These are phyloP conservation scores for Gracilinanus agilis DNA, from an alignment of 2,113 vertebrate genomes.

Conservation along the genomic window DNA sequence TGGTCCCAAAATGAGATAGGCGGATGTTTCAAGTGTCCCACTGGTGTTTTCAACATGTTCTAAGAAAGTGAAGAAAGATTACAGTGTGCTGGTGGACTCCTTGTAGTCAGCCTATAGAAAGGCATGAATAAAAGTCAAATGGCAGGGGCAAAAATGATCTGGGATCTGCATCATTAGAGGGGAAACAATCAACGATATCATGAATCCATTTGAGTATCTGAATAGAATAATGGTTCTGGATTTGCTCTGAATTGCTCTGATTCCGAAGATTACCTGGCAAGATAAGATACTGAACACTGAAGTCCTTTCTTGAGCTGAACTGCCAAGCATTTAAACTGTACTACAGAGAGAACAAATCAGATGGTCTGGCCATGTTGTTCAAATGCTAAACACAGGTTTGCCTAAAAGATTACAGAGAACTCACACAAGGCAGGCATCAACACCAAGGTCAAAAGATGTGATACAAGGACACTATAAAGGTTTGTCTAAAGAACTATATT, in stretches of 20 bases:
- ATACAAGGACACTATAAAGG: too few species aligned
- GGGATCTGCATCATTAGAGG: background rate
- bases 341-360: too few species aligned
- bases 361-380: too few species aligned
- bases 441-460: too few species aligned
- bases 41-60: background rate
- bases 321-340: too few species aligned
- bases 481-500: too few species aligned
- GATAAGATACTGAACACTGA: too few species aligned
- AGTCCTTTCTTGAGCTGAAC: too few species aligned
- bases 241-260: background rate
- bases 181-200: background rate
- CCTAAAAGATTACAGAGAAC: too few species aligned
- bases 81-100: background rate
- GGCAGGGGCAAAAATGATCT: background rate
- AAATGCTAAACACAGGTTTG: too few species aligned
- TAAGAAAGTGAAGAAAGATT: background rate
- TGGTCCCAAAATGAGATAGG: background rate
- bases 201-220: background rate
- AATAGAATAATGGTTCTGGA: background rate
- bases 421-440: too few species aligned
- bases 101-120: background rate
- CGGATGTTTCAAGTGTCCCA: background rate
- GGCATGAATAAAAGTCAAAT: background rate
- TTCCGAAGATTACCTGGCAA: too few species aligned